Percentiles rank a stretch among this genome's conserved stretches.
Conservation (phyloP, 2,888 invertebrate genomes). For the Brachypterus glaber region DNA sequence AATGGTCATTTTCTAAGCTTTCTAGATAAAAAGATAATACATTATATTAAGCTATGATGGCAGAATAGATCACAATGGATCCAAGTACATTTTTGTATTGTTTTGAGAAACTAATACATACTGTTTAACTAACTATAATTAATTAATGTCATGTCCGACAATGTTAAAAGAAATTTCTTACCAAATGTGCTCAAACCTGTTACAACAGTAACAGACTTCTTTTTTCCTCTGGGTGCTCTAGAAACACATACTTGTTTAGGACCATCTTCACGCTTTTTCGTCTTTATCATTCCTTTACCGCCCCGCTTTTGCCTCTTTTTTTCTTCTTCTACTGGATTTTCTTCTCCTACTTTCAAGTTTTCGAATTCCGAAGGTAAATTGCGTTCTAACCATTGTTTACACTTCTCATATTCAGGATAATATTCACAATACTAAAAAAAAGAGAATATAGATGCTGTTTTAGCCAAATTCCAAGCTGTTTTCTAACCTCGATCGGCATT, state of each 20-base stretch:
- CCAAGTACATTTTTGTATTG: too few species aligned
- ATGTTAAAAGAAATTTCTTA: conserved; percentile 34
- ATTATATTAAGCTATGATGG: too few species aligned
- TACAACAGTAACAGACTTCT: conserved; percentile 96
- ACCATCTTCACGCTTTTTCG: conserved; percentile 88
- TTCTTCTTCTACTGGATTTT: conserved; percentile 72
- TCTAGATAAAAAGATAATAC: too few species aligned
- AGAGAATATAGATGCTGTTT: neutral
- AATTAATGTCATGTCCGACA: neutral
- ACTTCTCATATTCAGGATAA: conserved; percentile 95
- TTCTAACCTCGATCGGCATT: conserved; percentile 78
- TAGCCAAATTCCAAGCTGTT: conserved; percentile 1
- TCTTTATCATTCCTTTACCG: conserved; percentile 90
- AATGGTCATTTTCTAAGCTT: too few species aligned
- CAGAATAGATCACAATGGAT: too few species aligned
- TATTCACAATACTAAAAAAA: conserved; percentile 85
- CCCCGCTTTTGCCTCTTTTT: conserved; percentile 95
- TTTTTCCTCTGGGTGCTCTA: conserved; percentile 90
- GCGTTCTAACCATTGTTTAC: conserved; percentile 92
- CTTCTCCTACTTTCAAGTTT: conserved; percentile 66
- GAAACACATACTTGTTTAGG: conserved; percentile 79
- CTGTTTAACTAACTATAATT: neutral
- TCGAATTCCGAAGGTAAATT: conserved; percentile 90
- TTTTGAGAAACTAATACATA: neutral
- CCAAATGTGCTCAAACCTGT: conserved; percentile 92